Conservation (phyloP, 2,113 vertebrate genomes). For the Galeopterus variegatus region DNA sequence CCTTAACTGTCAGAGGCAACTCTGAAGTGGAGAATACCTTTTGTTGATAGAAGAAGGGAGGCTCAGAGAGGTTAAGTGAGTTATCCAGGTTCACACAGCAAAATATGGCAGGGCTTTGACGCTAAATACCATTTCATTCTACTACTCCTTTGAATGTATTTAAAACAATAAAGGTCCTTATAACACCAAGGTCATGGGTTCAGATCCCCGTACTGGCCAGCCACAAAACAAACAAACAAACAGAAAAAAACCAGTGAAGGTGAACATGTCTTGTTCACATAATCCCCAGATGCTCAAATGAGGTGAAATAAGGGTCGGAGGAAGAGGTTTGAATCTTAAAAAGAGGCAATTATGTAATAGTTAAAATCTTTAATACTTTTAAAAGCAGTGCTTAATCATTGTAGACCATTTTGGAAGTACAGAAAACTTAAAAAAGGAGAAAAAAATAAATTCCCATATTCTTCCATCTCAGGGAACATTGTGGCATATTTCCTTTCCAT, state of each 20-base stretch:
- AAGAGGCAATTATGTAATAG: background rate
- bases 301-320: background rate
- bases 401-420: background rate
- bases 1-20: background rate
- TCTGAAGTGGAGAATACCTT: conserved; percentile 41
- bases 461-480: background rate
- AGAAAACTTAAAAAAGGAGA: background rate
- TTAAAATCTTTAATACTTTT: background rate
- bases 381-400: background rate
- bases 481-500: background rate
- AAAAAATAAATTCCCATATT: background rate
- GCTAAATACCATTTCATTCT: background rate
- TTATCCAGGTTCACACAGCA: conserved; percentile 11
- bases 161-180: background rate
- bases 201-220: too few species aligned
- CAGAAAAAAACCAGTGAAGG: background rate
- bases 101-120: background rate
- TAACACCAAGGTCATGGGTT: too few species aligned
- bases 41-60: background rate
- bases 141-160: background rate
- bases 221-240: too few species aligned
- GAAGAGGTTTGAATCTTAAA: conserved; percentile 21
- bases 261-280: background rate
- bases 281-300: background rate
- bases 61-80: background rate